Evolutionary conservation across 2,113 vertebrate genomes (phyloP), one percentile per base, ranked within the genome.

Genomic region (Dunckerocampus dactyliophorus): DNA sequence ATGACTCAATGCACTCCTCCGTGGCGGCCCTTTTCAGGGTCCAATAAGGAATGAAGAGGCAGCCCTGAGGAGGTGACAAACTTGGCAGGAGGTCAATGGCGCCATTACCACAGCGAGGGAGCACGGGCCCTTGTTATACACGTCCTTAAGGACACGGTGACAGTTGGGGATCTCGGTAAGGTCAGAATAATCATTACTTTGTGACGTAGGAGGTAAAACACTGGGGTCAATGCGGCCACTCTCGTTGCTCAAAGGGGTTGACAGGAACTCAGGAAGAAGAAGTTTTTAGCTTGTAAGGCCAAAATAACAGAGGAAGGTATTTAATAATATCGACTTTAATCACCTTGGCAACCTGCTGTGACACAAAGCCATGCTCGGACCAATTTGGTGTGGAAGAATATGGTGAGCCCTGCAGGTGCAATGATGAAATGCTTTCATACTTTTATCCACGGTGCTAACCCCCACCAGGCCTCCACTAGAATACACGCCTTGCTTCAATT

Each of bases 11-110:
- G 11, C 20, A 5, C n/a, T 49, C 48, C 48, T 13, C n/a, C 19
- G 11, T 49, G 19, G 49, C 14, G 49, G 21, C 50, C 15, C 22
- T 9, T 43, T 52, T 52, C 50, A 52, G 50, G 50, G 50, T 24
- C 50, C 50, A 52, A 31, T 5, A 24, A 52, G 24, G 39, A 52
- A 17, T 52, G 50, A 52, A 52, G 50, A 28, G 24, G 31, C 50
- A 31, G 24, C 50, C 50, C 15, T 9, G 50, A 52, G 24, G 50
- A 52, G 22, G 50, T 16, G 50, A 52, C 50, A 52, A 52, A 52
- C 50, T 52, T 52, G 50, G 50, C 50, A 52, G 24, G 50, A 52
- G 24, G 50, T 52, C 50, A 52, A 52, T 31, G 50, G 15, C 50
- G 24, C 50, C 50, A 31, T 52, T 13, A 10, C 24, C 14, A 9